Evolutionary conservation across 2,888 invertebrate genomes (phyloP).

Genomic region (Xestobium rufovillosum): DNA sequence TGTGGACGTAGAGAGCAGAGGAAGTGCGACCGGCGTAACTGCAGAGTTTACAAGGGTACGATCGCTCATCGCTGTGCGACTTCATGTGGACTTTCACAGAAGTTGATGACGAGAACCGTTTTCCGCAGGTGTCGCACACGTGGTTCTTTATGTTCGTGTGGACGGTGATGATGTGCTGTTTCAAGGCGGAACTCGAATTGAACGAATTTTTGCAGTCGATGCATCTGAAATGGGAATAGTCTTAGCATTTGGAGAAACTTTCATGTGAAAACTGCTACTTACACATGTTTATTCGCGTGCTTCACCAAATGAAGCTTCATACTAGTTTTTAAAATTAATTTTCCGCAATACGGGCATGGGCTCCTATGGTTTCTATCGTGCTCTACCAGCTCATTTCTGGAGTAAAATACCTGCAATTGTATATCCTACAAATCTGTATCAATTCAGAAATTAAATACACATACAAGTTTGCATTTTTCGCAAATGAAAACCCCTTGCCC

Average conservation of each 20-base stretch:
- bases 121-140: conserved; percentile 33
- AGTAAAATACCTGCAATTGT: conserved; percentile 25
- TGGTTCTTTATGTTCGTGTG: conserved; percentile 33
- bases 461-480: conserved; percentile 28
- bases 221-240: conserved; percentile 23
- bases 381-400: conserved; percentile 26
- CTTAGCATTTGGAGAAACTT: neutral
- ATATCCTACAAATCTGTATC: neutral
- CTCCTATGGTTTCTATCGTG: conserved; percentile 30
- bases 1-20: conserved; percentile 34
- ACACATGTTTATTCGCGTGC: conserved; percentile 30
- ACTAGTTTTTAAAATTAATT: conserved; percentile 29
- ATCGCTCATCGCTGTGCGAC: conserved; percentile 31
- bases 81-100: conserved; percentile 30
- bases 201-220: conserved; percentile 27
- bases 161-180: conserved; percentile 31
- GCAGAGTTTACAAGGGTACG: conserved; percentile 31
- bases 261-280: conserved; percentile 14
- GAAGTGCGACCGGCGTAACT: conserved; percentile 32
- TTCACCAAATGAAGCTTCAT: conserved; percentile 31
- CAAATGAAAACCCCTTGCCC: conserved; percentile 31
- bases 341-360: conserved; percentile 30
- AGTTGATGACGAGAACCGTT: conserved; percentile 31
- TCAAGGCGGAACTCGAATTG: conserved; percentile 28
- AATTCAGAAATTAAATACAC: neutral